A percentile compares a stretch with the other conserved stretches of the same genome.
Evolutionary conservation across 1,140 invertebrate genomes (phyloP).

Genomic region (Amyelois transitella): DNA sequence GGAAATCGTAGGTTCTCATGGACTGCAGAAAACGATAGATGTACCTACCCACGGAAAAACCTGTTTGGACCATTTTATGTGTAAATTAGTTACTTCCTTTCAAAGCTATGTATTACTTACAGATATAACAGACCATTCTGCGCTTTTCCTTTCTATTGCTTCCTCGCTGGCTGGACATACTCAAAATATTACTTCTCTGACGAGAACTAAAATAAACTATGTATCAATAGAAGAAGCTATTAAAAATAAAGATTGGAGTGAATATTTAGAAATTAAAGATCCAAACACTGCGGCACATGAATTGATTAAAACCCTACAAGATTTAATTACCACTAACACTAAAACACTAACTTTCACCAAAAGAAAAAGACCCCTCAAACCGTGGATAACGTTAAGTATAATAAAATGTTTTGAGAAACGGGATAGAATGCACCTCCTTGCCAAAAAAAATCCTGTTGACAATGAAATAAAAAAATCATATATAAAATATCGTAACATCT

Average conservation of each 20-base stretch:
- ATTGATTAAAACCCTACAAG: background rate
- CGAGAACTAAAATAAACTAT: constrained; percentile 3
- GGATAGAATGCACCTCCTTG: background rate
- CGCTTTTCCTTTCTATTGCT: background rate
- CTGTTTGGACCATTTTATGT: constrained; percentile 9
- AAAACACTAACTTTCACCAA: background rate
- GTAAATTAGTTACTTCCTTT: background rate
- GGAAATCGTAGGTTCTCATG: constrained; percentile 1
- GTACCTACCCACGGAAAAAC: constrained; percentile 3
- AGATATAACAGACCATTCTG: constrained; percentile 5
- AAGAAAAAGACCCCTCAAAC: constrained; percentile 7
- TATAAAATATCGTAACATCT: constrained; percentile 9
- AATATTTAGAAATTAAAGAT: background rate
- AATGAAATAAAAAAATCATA: background rate
- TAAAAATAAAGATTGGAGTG: background rate
- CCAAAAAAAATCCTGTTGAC: background rate
- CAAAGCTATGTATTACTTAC: background rate
- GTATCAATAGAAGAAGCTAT: background rate
- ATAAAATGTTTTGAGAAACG: constrained; percentile 8
- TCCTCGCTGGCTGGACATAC: background rate
- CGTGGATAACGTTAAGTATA: constrained; percentile 6
- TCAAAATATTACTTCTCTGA: background rate
- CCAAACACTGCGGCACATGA: background rate
- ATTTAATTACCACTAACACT: background rate
- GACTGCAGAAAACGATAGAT: background rate